phyloP scores from a whole-genome alignment of 1,140 invertebrate species.

The Drosophila pallidifrons region DNA sequence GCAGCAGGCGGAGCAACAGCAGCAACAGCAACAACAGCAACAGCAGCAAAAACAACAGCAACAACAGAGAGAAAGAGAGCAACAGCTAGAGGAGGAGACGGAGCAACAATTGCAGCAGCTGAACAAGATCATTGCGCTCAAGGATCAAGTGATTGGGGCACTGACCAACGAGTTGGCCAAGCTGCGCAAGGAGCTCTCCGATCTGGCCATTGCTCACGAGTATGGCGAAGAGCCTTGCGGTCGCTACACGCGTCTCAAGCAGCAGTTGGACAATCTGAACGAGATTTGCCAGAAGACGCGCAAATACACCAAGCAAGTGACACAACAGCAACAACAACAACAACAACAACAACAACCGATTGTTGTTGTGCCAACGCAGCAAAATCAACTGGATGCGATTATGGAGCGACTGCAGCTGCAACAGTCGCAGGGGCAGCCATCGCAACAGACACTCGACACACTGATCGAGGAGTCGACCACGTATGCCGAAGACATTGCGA shows the following conservation, averaged over 20 bases:
- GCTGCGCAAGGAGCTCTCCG: conserved; percentile 81
- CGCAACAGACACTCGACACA: conserved; percentile 70
- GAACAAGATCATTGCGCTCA: conserved; percentile 77
- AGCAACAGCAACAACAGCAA: conserved; percentile 10
- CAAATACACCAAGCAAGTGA: conserved; percentile 48
- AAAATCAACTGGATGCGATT: conserved; percentile 52
- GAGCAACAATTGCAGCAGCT: conserved; percentile 64
- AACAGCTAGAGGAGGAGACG: conserved; percentile 22
- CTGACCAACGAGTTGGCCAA: conserved; percentile 81
- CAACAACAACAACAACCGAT: neutral
- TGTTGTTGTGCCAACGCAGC: neutral
- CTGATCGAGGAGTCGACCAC: conserved; percentile 79
- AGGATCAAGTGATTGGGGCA: conserved; percentile 81
- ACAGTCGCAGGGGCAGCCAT: conserved; percentile 41
- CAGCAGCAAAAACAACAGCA: conserved; percentile 1
- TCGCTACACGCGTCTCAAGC: conserved; percentile 78
- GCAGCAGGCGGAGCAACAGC: conserved; percentile 27
- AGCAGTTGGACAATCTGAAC: conserved; percentile 80
- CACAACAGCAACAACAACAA: neutral
- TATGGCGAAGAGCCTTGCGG: conserved; percentile 82
- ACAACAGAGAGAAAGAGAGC: conserved; percentile 14
- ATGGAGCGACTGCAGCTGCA: conserved; percentile 62
- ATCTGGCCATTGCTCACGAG: conserved; percentile 81
- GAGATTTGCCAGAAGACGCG: conserved; percentile 79
- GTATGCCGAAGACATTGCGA: conserved; percentile 80